Conservation (phyloP, 30 jellyfish, hydroid and myxozoan species). For the Pelagia noctiluca region DNA sequence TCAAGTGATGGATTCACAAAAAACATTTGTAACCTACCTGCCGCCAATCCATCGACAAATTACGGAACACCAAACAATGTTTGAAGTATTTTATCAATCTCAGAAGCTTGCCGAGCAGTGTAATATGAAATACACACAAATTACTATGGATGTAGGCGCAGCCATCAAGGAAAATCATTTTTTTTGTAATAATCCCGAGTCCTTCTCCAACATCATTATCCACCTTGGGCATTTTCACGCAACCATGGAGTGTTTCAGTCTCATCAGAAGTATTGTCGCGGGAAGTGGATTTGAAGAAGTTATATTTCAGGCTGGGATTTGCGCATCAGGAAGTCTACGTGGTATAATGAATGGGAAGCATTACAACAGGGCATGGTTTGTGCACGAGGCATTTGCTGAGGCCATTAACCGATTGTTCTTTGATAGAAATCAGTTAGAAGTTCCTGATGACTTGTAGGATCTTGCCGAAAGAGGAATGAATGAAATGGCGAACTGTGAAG, state of each 20-base stretch:
- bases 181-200: conserved; percentile 14
- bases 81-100: conserved; percentile 6
- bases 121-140: conserved; percentile 13
- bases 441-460: not conserved
- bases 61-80: conserved; percentile 10
- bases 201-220: conserved; percentile 5
- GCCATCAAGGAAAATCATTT: conserved; percentile 8
- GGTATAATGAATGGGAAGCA: conserved; percentile 39
- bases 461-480: not conserved
- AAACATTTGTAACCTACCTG: not conserved
- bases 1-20: conserved; percentile 1
- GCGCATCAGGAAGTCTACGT: conserved; percentile 44
- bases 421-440: not conserved
- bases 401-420: not conserved
- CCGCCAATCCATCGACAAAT: conserved; percentile 25
- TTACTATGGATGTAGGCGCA: conserved; percentile 13
- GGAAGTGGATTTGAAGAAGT: conserved; percentile 61
- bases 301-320: conserved; percentile 36
- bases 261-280: conserved; percentile 17
- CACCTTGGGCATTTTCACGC: conserved; percentile 20
- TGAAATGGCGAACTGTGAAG: conserved; percentile 5
- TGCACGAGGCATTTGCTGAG: conserved; percentile 42
- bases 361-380: conserved; percentile 58
- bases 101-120: conserved; percentile 26
- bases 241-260: conserved; percentile 21